Evolutionary conservation across 2,113 vertebrate genomes (phyloP), one percentile per base, ranked within the genome.

Genomic region (Tragelaphus buxtoni): DNA sequence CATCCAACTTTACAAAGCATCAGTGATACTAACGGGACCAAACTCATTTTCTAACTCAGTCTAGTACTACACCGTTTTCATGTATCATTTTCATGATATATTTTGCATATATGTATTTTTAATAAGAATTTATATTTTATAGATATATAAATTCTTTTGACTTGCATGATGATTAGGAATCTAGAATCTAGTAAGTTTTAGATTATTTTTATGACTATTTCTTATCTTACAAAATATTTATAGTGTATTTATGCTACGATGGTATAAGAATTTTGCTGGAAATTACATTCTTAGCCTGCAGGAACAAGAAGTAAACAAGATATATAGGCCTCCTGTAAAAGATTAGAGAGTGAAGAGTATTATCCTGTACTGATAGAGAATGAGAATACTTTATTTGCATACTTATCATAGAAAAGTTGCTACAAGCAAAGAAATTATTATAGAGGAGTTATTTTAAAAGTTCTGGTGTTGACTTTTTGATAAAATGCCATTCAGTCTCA

Each of bases 201-300:
- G 24, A 79, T 84, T 76, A 65, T 61, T 88, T 93, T 84, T 49
- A 85, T 58, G 94, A 39, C 13, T 69, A 77, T 88, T 88, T 77
- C 35, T 28, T 72, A 76, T 61, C 61, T 87, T 82, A 42, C 10
- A 92, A 69, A 72, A 91, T 22, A 81, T 3, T 55, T 85, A 47
- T 18, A 82, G 20, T 77, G 7, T 42, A 80, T 2, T 88, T 42
- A 42, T 69, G 12, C 12, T 60, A 13, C 69, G 39, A 2, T 55
- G 22, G 88, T 93, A 83, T 22, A 88, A 87, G 8, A 56, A 88
- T 60, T 63, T 82, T 88, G 18, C 55, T 94, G n/a, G 11, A 88
- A 93, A 93, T 91, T 94, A 63, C 39, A 95, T 94, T 94, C 90
- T 14, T 91, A 56, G 61, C 42, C 53, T 91, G 5, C 13, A 90